phyloP scores from a whole-genome alignment of 2,888 invertebrate species.

The Cryptus armator region DNA sequence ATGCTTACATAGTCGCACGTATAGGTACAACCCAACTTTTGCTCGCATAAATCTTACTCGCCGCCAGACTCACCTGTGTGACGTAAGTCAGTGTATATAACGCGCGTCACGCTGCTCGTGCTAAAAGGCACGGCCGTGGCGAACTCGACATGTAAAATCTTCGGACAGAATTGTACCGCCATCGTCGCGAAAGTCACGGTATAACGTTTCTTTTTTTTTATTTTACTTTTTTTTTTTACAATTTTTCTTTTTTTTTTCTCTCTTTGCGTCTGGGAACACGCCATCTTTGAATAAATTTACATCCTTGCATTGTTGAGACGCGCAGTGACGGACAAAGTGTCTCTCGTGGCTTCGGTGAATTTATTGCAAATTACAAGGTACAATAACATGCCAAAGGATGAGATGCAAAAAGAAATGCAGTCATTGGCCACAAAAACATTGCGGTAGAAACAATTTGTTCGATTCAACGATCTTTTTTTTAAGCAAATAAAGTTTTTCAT shows the following conservation, averaged over 20 bases:
- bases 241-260: slow-evolving; percentile 25
- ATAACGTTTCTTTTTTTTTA: slow-evolving; percentile 5
- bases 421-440: background rate
- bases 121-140: slow-evolving; percentile 64
- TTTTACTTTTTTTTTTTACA: background rate
- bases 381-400: background rate
- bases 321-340: slow-evolving; percentile 28
- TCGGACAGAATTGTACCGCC: slow-evolving; percentile 50
- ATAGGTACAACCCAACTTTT: slow-evolving; percentile 20
- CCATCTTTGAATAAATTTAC: slow-evolving; percentile 74
- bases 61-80: slow-evolving; percentile 50
- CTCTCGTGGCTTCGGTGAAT: slow-evolving; percentile 10
- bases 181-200: slow-evolving; percentile 48
- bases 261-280: slow-evolving; percentile 16
- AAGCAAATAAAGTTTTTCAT: no score
- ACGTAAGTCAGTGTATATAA: slow-evolving; percentile 39
- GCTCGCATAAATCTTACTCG: slow-evolving; percentile 58
- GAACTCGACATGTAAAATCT: slow-evolving; percentile 62
- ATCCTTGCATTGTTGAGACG: slow-evolving; percentile 54
- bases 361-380: slow-evolving; percentile 66
- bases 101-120: slow-evolving; percentile 63
- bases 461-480: no score
- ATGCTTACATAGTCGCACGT: slow-evolving; percentile 40
- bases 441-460: no score
- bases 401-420: background rate